Evolutionary conservation across 2,113 vertebrate species (phyloP), one percentile per base, ranked within the genome.

Genomic region (Misgurnus anguillicaudatus): DNA sequence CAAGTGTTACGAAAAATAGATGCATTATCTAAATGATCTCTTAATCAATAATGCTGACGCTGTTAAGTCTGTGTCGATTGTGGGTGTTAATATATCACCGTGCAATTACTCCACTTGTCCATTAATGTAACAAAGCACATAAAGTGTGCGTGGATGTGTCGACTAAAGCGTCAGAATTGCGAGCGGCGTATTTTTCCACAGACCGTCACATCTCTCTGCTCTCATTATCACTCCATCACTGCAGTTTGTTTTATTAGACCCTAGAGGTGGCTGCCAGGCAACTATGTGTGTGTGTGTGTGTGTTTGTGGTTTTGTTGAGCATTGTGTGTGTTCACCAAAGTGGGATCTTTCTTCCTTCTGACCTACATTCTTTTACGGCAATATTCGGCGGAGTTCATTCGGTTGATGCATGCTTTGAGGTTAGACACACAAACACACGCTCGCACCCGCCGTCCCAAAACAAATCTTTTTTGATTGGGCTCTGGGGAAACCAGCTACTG

Each of bases 191-290:
- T 47, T 24, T 75, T 63, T 58, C n/a, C 36, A 21, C 73, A 47
- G 61, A 24, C 45, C 17, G 45, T 48, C 73, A 64, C 73, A 64
- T 64, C 60, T 64, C 73, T 42, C n/a, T 5, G 8, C 17, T 72
- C 61, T 78, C 69, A 80, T 72, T 64, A 73, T 64, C 71, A 45
- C 76, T 79, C 45, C 61, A 69, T 78, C 55, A 69, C 58, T 62
- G 55, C 62, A 62, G 81, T 74, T 66, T 78, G 63, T 74, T 82
- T 74, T 80, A 80, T 74, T 65, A 67, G 62, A 48, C 70, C 62
- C 69, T 62, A 74, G 70, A 73, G 62, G 71, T 75, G 60, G 73
- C 73, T 75, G 73, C 73, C 62, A 74, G 51, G 62, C 39, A 68
- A 61, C 39, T 62, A 16, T 51, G 17, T 70, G 55, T 39, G 24